phyloP scores from a whole-genome alignment of 2,888 invertebrate species.

The Sialis lutaria region DNA sequence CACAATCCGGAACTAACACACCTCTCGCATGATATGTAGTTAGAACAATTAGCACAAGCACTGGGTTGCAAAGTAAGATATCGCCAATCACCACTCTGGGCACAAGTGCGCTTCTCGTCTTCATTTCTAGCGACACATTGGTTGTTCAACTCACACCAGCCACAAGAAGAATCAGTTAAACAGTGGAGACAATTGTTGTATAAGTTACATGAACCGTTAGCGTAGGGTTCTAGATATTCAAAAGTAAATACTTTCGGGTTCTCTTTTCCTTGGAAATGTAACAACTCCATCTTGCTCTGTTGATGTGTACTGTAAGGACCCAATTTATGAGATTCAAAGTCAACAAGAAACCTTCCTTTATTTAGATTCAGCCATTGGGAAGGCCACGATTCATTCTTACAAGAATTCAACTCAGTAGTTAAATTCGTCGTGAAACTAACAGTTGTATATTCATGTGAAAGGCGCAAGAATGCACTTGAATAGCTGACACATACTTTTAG shows the following conservation, averaged over 20 bases:
- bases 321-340: slow-evolving; percentile 28
- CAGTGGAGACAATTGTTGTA: slow-evolving; percentile 78
- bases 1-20: slow-evolving; percentile 64
- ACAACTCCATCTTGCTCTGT: slow-evolving; percentile 67
- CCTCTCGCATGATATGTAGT: slow-evolving; percentile 73
- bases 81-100: slow-evolving; percentile 44
- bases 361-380: slow-evolving; percentile 22
- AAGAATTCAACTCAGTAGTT: slow-evolving; percentile 50
- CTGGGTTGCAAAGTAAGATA: slow-evolving; percentile 68
- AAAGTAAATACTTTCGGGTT: slow-evolving; percentile 72
- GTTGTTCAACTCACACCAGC: slow-evolving; percentile 74
- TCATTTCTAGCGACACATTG: slow-evolving; percentile 48
- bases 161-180: slow-evolving; percentile 73
- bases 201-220: slow-evolving; percentile 55
- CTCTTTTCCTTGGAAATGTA: slow-evolving; percentile 55
- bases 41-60: slow-evolving; percentile 75
- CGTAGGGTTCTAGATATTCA: slow-evolving; percentile 78
- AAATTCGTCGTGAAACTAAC: slow-evolving; percentile 39
- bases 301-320: slow-evolving; percentile 44
- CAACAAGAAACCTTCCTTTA: slow-evolving; percentile 20
- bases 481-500: slow-evolving; percentile 65
- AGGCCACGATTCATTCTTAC: slow-evolving; percentile 50
- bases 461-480: slow-evolving; percentile 47
- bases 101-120: slow-evolving; percentile 47
- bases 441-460: slow-evolving; percentile 28